A percentile compares a stretch with the other conserved stretches of the same genome.
These are phyloP conservation scores for Pheucticus melanocephalus DNA, from an alignment of 2,113 vertebrate genomes.

Conservation along the genomic window DNA sequence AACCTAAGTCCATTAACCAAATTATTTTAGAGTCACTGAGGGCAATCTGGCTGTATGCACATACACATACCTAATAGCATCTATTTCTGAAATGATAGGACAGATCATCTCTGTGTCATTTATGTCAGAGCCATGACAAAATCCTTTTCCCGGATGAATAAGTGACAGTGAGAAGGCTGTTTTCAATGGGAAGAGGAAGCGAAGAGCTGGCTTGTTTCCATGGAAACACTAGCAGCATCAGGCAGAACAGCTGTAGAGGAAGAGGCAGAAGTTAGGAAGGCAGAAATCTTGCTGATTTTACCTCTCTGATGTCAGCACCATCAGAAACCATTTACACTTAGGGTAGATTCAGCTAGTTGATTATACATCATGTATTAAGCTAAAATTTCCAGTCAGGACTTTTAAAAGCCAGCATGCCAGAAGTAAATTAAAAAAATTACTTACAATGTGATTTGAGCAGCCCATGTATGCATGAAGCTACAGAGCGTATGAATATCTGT, in stretches of 20 bases:
- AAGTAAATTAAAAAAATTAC: background rate
- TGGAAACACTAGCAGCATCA: slow-evolving; percentile 89
- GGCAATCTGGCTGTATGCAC: background rate
- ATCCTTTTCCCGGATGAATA: slow-evolving; percentile 74
- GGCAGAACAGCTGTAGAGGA: slow-evolving; percentile 76
- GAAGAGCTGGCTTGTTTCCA: slow-evolving; percentile 89
- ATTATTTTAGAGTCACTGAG: background rate
- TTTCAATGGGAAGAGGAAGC: slow-evolving; percentile 89
- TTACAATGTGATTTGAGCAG: background rate
- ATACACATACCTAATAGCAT: background rate
- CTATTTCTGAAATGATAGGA: slow-evolving; percentile 54
- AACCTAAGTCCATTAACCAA: background rate
- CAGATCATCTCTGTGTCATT: slow-evolving; percentile 61
- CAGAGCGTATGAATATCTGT: background rate
- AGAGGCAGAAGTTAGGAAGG: slow-evolving; percentile 67
- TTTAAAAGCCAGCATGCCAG: background rate
- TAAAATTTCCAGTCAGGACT: background rate
- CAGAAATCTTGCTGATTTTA: slow-evolving; percentile 57
- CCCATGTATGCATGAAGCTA: background rate
- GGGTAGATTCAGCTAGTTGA: background rate
- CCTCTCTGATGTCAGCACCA: background rate
- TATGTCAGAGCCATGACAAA: slow-evolving; percentile 67
- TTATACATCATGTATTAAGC: background rate
- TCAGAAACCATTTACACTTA: background rate
- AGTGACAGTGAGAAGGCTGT: slow-evolving; percentile 79